Percentiles rank a stretch among this genome's conserved stretches.
Conservation (phyloP, 2,113 vertebrate species). For the Vanacampus margaritifer region DNA sequence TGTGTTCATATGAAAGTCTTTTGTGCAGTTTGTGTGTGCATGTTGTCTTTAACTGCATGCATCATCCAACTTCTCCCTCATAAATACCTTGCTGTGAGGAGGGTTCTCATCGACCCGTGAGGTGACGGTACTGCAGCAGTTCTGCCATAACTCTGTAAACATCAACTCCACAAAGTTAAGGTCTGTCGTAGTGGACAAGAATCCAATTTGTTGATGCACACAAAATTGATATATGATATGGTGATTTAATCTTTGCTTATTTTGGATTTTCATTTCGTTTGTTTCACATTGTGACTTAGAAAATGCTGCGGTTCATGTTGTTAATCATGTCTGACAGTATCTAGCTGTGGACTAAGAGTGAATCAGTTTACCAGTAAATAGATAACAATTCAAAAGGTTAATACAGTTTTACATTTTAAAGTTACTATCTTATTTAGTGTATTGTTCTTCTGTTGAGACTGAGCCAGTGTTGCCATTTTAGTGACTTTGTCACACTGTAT, state of each 20-base stretch:
- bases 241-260: neutral
- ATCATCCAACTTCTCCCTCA: conserved; percentile 13
- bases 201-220: conserved; percentile 17
- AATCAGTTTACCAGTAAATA: neutral
- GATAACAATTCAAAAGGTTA: neutral
- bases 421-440: too few species aligned
- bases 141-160: conserved; percentile 33
- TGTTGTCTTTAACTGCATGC: conserved; percentile 7
- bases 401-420: neutral
- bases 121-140: conserved; percentile 30
- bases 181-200: conserved; percentile 9
- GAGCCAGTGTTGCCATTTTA: neutral
- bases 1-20: neutral
- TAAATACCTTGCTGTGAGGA: conserved; percentile 30
- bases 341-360: neutral
- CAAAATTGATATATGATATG: neutral
- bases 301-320: neutral
- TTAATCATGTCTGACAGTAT: neutral
- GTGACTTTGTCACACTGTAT: neutral
- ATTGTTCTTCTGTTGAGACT: neutral
- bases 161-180: conserved; percentile 34
- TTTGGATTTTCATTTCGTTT: neutral
- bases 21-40: neutral
- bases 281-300: neutral
- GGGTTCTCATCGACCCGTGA: conserved; percentile 32